These are phyloP conservation scores for Drosophila eugracilis DNA, from an alignment of 1,140 invertebrate genomes.

Conservation along the genomic window DNA sequence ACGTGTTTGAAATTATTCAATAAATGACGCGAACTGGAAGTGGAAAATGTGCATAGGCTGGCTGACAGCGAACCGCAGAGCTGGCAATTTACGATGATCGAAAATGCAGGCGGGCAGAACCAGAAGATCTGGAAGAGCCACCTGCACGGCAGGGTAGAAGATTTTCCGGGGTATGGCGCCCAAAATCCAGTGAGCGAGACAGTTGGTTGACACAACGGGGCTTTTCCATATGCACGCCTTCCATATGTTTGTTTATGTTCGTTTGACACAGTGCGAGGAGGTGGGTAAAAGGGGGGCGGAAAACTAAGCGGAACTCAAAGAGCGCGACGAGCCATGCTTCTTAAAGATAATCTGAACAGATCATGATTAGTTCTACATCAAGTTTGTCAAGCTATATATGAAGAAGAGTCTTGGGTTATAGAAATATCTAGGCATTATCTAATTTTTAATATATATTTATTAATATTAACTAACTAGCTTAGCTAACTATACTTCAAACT, in stretches of 20 bases:
- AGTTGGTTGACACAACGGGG: slow-evolving; percentile 19
- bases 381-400: slow-evolving; percentile 1
- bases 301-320: slow-evolving; percentile 2
- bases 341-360: background rate
- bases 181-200: slow-evolving; percentile 19
- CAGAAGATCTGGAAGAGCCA: slow-evolving; percentile 6
- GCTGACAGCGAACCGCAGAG: slow-evolving; percentile 32
- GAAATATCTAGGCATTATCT: too few species aligned
- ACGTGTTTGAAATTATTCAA: slow-evolving; percentile 32
- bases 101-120: slow-evolving; percentile 17
- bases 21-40: slow-evolving; percentile 19
- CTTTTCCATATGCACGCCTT: slow-evolving; percentile 11
- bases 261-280: slow-evolving; percentile 18
- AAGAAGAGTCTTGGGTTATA: background rate
- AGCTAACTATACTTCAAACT: too few species aligned
- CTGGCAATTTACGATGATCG: slow-evolving; percentile 27
- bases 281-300: background rate
- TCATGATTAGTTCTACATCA: background rate
- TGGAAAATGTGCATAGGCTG: slow-evolving; percentile 27
- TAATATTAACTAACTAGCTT: too few species aligned
- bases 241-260: slow-evolving; percentile 14
- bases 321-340: slow-evolving; percentile 2
- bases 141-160: too few species aligned
- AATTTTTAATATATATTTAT: too few species aligned
- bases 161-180: slow-evolving; percentile 14